These are phyloP conservation scores for Creontiades dilutus DNA, from an alignment of 2,888 invertebrate species.

Conservation along the genomic window DNA sequence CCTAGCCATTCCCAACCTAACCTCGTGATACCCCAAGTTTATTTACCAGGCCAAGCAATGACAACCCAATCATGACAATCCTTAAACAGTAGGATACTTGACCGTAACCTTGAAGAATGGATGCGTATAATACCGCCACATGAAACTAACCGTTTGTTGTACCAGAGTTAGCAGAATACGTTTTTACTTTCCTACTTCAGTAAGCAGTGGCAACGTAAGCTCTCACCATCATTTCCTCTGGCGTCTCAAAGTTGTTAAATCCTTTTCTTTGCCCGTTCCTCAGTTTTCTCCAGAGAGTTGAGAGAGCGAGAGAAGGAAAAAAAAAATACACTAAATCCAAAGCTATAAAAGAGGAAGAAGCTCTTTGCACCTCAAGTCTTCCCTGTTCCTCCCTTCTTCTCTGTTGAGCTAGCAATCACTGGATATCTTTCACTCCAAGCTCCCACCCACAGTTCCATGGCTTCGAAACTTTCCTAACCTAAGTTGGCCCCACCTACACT, in stretches of 20 bases:
- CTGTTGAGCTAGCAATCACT: slow-evolving; percentile 15
- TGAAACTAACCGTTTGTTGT: too few species aligned
- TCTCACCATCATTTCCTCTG: too few species aligned
- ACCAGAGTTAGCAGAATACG: too few species aligned
- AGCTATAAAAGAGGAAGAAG: slow-evolving; percentile 59
- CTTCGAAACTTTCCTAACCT: slow-evolving; percentile 3
- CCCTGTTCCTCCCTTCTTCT: slow-evolving; percentile 33
- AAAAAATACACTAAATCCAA: slow-evolving; percentile 42
- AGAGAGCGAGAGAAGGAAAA: not conserved
- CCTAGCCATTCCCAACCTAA: too few species aligned
- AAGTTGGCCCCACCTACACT: slow-evolving; percentile 1
- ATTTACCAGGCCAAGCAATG: too few species aligned
- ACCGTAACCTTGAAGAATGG: too few species aligned
- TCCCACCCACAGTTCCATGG: slow-evolving; percentile 3
- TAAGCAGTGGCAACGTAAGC: too few species aligned
- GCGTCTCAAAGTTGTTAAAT: not conserved
- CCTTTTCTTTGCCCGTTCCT: not conserved
- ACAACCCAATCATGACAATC: too few species aligned
- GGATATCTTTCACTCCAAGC: slow-evolving; percentile 23
- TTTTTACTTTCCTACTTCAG: too few species aligned
- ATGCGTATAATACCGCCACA: too few species aligned
- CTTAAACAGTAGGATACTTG: too few species aligned
- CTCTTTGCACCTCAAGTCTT: slow-evolving; percentile 55
- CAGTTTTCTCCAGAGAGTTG: not conserved
- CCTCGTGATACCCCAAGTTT: too few species aligned